phyloP scores from a whole-genome alignment of 30 jellyfish, hydroid and myxozoan species.

The Aurelia aurita complex sp. Pacific region DNA sequence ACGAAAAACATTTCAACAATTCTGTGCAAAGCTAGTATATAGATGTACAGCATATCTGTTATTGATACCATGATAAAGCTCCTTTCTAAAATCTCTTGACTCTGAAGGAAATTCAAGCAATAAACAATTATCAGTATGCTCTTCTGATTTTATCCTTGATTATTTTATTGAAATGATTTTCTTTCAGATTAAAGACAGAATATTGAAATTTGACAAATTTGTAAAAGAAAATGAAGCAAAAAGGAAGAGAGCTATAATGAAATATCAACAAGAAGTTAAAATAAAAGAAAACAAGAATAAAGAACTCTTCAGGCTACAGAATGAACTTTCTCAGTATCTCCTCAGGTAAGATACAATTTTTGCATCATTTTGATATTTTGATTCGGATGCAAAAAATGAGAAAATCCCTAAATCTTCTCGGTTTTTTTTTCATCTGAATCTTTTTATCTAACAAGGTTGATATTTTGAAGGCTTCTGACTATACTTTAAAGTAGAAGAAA shows the following conservation, averaged over 20 bases:
- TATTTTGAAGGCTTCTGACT: background rate
- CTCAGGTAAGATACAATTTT: slow-evolving; percentile 29
- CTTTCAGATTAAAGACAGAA: slow-evolving; percentile 69
- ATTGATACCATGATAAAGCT: no score
- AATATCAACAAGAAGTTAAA: slow-evolving; percentile 68
- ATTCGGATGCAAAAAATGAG: no score
- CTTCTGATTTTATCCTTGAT: no score
- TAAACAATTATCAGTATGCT: no score
- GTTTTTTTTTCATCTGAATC: no score
- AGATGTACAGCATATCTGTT: no score
- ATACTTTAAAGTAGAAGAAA: no score
- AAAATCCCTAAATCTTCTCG: no score
- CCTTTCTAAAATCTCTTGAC: no score
- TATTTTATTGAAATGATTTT: background rate
- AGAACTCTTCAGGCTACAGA: slow-evolving; percentile 55
- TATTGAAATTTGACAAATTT: slow-evolving; percentile 71
- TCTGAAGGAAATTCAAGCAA: no score
- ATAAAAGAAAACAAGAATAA: slow-evolving; percentile 32
- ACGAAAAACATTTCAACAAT: no score
- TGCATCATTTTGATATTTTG: background rate
- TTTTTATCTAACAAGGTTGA: background rate
- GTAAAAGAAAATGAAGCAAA: slow-evolving; percentile 77
- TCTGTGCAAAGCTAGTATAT: no score
- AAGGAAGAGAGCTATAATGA: slow-evolving; percentile 67
- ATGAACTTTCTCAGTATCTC: slow-evolving; percentile 36